Base-by-base conservation (phyloP, 2,113 vertebrate species). In the Natator depressus region DNA sequence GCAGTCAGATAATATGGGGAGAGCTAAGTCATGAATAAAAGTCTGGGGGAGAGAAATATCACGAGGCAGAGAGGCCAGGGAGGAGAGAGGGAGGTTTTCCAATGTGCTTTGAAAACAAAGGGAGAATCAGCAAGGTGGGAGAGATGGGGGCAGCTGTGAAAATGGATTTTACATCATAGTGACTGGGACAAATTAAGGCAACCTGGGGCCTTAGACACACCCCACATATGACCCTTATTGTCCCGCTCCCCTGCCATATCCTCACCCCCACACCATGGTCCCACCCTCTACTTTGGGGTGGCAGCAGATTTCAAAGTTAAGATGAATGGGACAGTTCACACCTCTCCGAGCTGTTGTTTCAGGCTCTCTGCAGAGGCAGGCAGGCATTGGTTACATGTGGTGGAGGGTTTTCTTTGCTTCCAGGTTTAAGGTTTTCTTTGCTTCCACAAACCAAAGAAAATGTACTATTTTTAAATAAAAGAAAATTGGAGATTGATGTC, bases 41-140 rank as follows among this genome's bases (percentile, higher is more conserved):
- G 8, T 42, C 7, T 46, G 42, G 11, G 31, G 80, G 51, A 42
- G n/a, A 75, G 17, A 29, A 51, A 65, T 76, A n/a, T 0, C 2
- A 25, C 16, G 38, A 5, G 11, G 42, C 0, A 1, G 42, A 51
- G 42, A 51, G 35, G 79, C 8, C 5, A 6, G 55, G 49, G 49
- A 47, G 25, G 31, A 47, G 69, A 38, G 62, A 69, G 51, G 42
- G 24, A 20, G 50, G 13, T 91, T 6, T 42, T 29, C 38, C 1
- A 0, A 2, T 13, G 46, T n/a, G 69, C n/a, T 55, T 85, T 19
- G 50, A 31, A 54, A 47, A 62, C 79, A 75, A 47, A 38, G 35
- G 62, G 31, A 25, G 35, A 7, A 6, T 0, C 22, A 86, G 84
- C 79, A 53, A 55, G 54, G 4, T 53, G 85, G 55, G 24, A 76